These are phyloP conservation scores for Pristionchus pacificus DNA, from an alignment of 1,140 invertebrate species.

Conservation along the genomic window DNA sequence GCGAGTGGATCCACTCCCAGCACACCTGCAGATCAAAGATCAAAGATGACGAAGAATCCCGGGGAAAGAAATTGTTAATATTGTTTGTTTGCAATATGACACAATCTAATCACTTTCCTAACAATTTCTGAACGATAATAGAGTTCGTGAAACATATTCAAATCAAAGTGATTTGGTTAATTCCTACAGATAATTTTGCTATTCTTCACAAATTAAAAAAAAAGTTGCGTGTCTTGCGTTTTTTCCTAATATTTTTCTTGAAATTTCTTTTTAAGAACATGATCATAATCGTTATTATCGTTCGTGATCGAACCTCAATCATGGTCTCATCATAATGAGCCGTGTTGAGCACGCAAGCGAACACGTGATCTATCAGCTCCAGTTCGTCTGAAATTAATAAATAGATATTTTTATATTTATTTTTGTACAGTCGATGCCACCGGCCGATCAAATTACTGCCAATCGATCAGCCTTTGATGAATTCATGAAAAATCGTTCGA, in stretches of 20 bases:
- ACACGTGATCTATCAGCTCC: slow-evolving; percentile 32
- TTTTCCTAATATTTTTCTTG: not conserved
- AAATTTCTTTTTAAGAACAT: not conserved
- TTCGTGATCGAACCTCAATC: slow-evolving; percentile 26
- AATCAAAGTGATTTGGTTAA: no score
- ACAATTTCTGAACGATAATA: no score
- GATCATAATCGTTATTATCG: no score
- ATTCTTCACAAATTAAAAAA: no score
- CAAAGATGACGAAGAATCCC: not conserved
- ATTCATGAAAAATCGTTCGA: slow-evolving; percentile 3
- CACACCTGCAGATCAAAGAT: slow-evolving; percentile 14
- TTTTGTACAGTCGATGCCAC: slow-evolving; percentile 11
- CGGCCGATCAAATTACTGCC: not conserved
- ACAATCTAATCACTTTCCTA: no score
- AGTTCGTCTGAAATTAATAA: slow-evolving; percentile 19
- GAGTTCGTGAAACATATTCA: no score
- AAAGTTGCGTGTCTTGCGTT: no score
- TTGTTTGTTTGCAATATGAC: no score
- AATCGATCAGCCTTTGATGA: slow-evolving; percentile 16
- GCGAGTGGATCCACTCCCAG: slow-evolving; percentile 33
- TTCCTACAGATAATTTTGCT: no score
- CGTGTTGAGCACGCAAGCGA: slow-evolving; percentile 32
- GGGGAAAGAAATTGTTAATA: no score
- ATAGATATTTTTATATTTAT: no score
- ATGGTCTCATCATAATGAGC: slow-evolving; percentile 28